Evolutionary conservation across 1,140 invertebrate genomes (phyloP).

Genomic region (Proctacanthus coquilletti): DNA sequence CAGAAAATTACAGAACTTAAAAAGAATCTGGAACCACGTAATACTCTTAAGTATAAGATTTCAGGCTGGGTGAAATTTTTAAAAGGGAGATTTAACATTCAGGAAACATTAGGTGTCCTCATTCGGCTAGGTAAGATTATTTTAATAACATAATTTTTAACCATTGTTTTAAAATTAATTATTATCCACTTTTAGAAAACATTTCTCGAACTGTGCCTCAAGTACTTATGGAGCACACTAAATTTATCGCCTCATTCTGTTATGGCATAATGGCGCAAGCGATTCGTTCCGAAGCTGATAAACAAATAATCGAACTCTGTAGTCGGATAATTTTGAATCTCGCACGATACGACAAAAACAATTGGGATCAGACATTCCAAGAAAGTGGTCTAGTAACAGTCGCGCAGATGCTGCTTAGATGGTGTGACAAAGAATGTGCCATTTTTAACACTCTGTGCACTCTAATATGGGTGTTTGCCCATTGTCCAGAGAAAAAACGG

Average conservation of each 20-base stretch:
- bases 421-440: constrained; percentile 43
- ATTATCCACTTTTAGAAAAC: constrained; percentile 12
- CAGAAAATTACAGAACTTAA: constrained; percentile 31
- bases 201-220: constrained; percentile 27
- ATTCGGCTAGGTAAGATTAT: constrained; percentile 16
- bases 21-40: constrained; percentile 30
- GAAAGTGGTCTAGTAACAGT: constrained; percentile 23
- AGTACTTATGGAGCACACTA: constrained; percentile 21
- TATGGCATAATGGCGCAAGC: constrained; percentile 30
- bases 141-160: constrained; percentile 1
- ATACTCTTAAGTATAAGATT: constrained; percentile 25
- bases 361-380: constrained; percentile 21
- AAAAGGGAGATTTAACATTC: constrained; percentile 17
- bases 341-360: constrained; percentile 22
- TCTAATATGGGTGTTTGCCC: constrained; percentile 44
- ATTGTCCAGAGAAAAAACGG: constrained; percentile 34
- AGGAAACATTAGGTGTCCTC: constrained; percentile 18
- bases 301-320: constrained; percentile 26
- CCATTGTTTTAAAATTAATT: neutral
- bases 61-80: constrained; percentile 18
- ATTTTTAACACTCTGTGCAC: constrained; percentile 44
- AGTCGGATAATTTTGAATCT: constrained; percentile 28
- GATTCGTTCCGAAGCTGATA: constrained; percentile 29
- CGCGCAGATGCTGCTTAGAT: constrained; percentile 37
- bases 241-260: constrained; percentile 25